Evolutionary conservation across 2,113 vertebrate species (phyloP), one percentile per base, ranked within the genome.

Genomic region (Pyrgilauda ruficollis): DNA sequence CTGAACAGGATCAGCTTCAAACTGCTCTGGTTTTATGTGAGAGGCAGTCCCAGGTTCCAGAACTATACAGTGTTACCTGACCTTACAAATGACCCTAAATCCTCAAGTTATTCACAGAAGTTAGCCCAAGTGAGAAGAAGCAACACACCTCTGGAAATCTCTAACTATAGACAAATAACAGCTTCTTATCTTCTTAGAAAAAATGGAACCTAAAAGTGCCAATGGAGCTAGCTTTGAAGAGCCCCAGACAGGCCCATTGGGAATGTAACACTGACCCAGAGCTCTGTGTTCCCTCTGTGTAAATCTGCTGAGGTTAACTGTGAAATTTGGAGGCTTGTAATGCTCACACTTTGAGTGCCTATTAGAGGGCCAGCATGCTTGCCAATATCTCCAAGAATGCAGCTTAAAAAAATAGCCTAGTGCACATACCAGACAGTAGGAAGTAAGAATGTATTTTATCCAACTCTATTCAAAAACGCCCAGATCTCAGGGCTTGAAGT

Each of bases 351-450:
- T 81, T 52, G 76, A 90, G 80, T 49, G 89, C 69, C 61, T 86
- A 19, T 77, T 78, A 70, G 63, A 93, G 46, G 68, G 68, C 89
- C 21, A 81, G 93, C 13, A 5, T 21, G 64, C 93, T 89, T 92
- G 83, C 91, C 76, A 93, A 22, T 77, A 90, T 66, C 47, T 83
- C 79, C 50, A 94, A 89, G 88, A 97, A 94, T 78, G 84, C 91
- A 84, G 86, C 84, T 93, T 95, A 94, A 89, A 93, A 95, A 86
- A 96, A 94, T 27, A 95, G 43, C 52, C 63, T 43, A 94, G 89
- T 75, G 52, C 52, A 44, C 94, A 92, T 95, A 90, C 86, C 91
- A 93, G 94, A 93, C 86, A 75, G 69, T 17, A 94, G 76, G 89
- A 93, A 86, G 63, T 69, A 93, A 84, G 86, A 91, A 77, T 41